Evolutionary conservation across 1,140 invertebrate genomes (phyloP).

Genomic region (Macrobrachium nipponense): DNA sequence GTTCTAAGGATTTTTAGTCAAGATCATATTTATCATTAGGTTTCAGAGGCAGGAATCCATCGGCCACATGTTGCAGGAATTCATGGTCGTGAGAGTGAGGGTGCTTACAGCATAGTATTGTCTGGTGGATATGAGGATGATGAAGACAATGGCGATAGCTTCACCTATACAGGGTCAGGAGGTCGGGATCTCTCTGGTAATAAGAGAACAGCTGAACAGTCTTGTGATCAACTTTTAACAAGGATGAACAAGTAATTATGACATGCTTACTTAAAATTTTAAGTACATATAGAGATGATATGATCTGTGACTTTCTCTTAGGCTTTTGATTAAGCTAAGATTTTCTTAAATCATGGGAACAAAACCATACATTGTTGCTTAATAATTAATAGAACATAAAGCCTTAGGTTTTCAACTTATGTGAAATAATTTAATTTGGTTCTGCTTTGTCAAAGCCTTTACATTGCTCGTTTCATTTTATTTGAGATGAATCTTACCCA

Average conservation of each 20-base stretch:
- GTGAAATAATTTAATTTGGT: too few species aligned
- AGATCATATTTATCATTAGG: conserved; percentile 63
- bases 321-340: too few species aligned
- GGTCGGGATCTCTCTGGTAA: conserved; percentile 73
- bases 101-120: conserved; percentile 86
- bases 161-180: conserved; percentile 77
- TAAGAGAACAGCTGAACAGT: conserved; percentile 83
- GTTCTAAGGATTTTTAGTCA: too few species aligned
- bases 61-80: conserved; percentile 87
- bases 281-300: background rate
- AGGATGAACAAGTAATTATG: conserved; percentile 78
- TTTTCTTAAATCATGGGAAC: too few species aligned
- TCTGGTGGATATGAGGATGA: conserved; percentile 91
- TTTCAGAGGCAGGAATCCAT: conserved; percentile 85
- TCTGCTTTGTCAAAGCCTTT: too few species aligned
- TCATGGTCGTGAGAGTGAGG: conserved; percentile 82
- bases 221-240: conserved; percentile 83
- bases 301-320: too few species aligned
- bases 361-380: too few species aligned
- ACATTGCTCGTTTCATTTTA: too few species aligned
- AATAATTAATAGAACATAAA: too few species aligned
- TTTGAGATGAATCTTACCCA: too few species aligned
- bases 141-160: conserved; percentile 84
- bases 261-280: too few species aligned
- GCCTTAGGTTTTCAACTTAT: too few species aligned